Evolutionary conservation across 2,797 vertebrate species (phyloP), one percentile per base, ranked within the genome.

Genomic region (Steatocranus sp.): DNA sequence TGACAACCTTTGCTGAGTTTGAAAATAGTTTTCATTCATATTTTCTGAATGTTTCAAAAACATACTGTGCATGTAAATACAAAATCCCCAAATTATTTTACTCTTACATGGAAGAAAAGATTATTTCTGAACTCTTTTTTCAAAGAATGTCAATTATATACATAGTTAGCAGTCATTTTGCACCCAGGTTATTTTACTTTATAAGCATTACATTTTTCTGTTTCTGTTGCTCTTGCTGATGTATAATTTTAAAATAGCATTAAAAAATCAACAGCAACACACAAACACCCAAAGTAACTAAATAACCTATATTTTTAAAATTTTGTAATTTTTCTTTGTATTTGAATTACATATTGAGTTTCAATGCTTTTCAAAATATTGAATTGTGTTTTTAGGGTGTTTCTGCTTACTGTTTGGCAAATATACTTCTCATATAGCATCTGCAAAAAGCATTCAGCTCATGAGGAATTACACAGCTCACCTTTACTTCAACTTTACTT

Each of bases 371-470:
- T 18, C 8, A 58, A 32, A 18, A 32, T 17, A 58, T 18, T 58
- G 1, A 54, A 54, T 54, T 27, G 51, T 54, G 51, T 27, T 27
- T 27, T 54, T 27, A 8, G 7, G 12, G 12, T 54, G 51, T 54
- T 27, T 27, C 23, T 53, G 36, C 86, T 93, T 93, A 83, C 81
- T 78, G 77, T 49, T 17, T 1, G 9, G 11, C 25, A 66, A 49
- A 78, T 4, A 30, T 4, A 12, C 18, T 17, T 8, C 12, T 75
- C 23, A 12, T 79, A 50, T 32, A 32, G 32, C 15, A 30, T 10
- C 54, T 58, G 2, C 30, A 68, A 76, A 53, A 12, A 20, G 12
- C 30, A 18, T 17, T 11, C 7, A 63, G 10, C 36, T 77, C 15
- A 63, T 15, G 20, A 38, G 58, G 38, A 83, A n/a, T 34, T 17